Conservation (phyloP, 2,113 vertebrate species). For the Burhinus bistriatus region DNA sequence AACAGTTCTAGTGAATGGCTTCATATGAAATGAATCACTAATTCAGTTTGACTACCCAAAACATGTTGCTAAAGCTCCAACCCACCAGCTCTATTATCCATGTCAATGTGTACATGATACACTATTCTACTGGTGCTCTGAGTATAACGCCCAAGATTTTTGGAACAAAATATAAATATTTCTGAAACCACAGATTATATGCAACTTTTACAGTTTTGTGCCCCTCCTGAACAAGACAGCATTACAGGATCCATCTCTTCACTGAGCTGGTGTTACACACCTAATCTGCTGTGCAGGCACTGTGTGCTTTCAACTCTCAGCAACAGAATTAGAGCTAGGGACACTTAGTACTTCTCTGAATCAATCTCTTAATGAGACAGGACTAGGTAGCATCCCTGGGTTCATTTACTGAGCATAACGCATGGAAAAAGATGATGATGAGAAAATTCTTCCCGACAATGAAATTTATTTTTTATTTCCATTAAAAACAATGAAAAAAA, state of each 20-base stretch:
- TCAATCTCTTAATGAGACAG: not conserved
- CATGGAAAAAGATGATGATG: not conserved
- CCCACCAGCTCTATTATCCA: not conserved
- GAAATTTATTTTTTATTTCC: not conserved
- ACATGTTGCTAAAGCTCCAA: not conserved
- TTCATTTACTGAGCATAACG: not conserved
- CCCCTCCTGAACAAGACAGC: not conserved
- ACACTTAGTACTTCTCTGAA: not conserved
- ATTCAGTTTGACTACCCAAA: not conserved
- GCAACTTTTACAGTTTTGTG: not conserved
- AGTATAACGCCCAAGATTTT: not conserved
- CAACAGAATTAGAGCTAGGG: not conserved
- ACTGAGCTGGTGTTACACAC: not conserved
- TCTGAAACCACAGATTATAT: not conserved
- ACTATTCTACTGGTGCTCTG: not conserved
- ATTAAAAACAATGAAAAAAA: not conserved
- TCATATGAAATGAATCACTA: not conserved
- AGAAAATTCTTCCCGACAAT: not conserved
- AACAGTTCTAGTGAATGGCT: not conserved
- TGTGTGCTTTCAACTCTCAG: not conserved
- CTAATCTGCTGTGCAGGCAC: not conserved
- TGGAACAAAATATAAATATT: not conserved
- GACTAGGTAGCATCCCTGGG: not conserved
- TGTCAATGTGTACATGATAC: not conserved
- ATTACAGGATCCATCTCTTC: not conserved